Base-by-base conservation (phyloP, 2,888 invertebrate genomes). In the Ornithoptera alexandrae region DNA sequence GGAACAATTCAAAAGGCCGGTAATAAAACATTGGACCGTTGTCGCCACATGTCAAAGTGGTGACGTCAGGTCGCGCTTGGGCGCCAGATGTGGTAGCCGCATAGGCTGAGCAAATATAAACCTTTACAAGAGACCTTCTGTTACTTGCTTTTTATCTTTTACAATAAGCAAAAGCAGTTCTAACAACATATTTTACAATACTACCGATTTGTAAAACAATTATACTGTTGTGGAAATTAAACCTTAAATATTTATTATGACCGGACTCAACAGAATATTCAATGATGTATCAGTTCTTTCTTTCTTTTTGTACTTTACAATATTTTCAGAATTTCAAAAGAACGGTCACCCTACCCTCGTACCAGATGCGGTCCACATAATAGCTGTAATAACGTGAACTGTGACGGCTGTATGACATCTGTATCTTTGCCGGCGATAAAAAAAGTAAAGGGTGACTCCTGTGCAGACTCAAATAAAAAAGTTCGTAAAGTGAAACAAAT, bases 331-430 rank as follows among this genome's bases (percentile, higher is more conserved):
- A 56, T 39, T 64, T 20, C 22, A 46, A n/a, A 46, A 65, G 22
- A 18, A 36, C 22, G 24, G 68, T 42, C 59, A 68, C 70, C 70
- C 67, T 67, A 64, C 17, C 36, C 12, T 75, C 72, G 76, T 74
- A 80, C 86, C 88, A 88, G 87, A 87, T 88, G 88, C 82, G 80
- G 77, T 74, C 70, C 72, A 73, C 73, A 76, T 79, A 78, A 79
- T 78, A 75, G 76, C 74, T 72, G 76, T 75, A 79, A 77, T 77
- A 76, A 75, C 73, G 73, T 72, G 70, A 68, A 75, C 79, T 77
- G 73, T 75, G 80, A 81, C 86, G 81, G 81, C 81, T 86, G 86
- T 80, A 84, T 87, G 86, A 89, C 90, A 90, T 89, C 85, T 90
- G 89, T 90, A 88, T 75, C 76, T 73, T 67, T 71, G 71, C 59